Conservation (phyloP, 2,888 invertebrate species). For the Altica lythri region DNA sequence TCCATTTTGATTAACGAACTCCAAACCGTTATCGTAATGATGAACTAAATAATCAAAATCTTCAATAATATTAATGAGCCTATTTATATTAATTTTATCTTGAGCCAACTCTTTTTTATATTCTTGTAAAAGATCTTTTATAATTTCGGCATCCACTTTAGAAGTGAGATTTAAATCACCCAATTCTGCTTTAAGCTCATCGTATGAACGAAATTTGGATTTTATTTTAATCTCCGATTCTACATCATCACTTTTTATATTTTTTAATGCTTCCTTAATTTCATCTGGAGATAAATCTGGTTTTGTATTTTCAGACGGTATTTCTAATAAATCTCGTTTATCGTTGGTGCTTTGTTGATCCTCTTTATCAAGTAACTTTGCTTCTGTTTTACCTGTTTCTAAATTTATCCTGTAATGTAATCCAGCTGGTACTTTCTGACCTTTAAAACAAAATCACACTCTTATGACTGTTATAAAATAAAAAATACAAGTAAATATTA, state of each 20-base stretch:
- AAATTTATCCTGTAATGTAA: conserved; percentile 77
- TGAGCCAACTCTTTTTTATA: conserved; percentile 57
- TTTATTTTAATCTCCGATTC: conserved; percentile 48
- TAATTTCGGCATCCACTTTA: conserved; percentile 70
- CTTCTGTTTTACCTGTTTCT: conserved; percentile 75
- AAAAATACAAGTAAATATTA: no score
- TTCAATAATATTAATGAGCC: conserved; percentile 60
- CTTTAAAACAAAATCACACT: conserved; percentile 52
- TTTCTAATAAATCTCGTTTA: conserved; percentile 36
- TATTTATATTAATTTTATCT: conserved; percentile 50
- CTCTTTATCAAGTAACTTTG: conserved; percentile 67
- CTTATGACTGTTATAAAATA: no score
- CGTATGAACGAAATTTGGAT: conserved; percentile 63
- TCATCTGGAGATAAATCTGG: conserved; percentile 32
- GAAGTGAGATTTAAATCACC: conserved; percentile 65
- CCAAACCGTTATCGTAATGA: conserved; percentile 75
- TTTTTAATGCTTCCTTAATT: conserved; percentile 55
- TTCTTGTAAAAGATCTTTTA: conserved; percentile 61
- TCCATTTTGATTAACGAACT: conserved; percentile 70
- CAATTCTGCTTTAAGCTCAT: conserved; percentile 70
- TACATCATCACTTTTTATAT: conserved; percentile 40
- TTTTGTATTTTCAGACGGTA: conserved; percentile 43
- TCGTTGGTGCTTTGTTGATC: no score
- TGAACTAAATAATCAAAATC: conserved; percentile 77
- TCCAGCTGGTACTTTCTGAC: conserved; percentile 73